Evolutionary conservation across 2,113 vertebrate species (phyloP).

Genomic region (Tychaedon coryphoeus): DNA sequence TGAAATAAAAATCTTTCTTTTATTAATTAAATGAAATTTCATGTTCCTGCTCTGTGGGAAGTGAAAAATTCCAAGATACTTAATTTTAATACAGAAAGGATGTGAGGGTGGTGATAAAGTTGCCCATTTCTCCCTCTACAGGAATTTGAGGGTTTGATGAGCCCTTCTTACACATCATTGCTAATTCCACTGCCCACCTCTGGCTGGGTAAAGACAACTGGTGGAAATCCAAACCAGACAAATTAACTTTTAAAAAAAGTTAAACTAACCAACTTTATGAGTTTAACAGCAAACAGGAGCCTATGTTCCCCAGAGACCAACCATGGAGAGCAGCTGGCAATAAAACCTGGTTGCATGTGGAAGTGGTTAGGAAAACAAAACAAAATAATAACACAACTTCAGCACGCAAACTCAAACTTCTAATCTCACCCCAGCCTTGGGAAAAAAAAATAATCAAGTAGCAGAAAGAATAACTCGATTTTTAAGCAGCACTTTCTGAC

Average conservation of each 20-base stretch:
- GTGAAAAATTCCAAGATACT: background rate
- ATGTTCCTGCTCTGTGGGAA: slow-evolving; percentile 3
- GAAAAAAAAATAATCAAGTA: background rate
- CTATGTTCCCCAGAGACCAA: background rate
- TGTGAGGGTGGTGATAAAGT: background rate
- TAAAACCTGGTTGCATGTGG: slow-evolving; percentile 26
- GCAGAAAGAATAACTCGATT: background rate
- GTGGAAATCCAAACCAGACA: background rate
- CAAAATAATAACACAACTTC: slow-evolving; percentile 21
- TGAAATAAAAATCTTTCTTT: background rate
- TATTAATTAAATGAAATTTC: slow-evolving; percentile 35
- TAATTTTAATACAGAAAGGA: background rate
- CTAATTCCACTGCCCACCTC: background rate
- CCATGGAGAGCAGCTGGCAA: background rate
- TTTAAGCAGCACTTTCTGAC: background rate
- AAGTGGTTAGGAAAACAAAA: slow-evolving; percentile 43
- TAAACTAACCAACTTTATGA: background rate
- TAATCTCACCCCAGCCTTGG: background rate
- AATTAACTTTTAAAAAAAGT: slow-evolving; percentile 27
- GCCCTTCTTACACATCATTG: background rate
- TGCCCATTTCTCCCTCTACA: background rate
- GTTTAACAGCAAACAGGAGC: slow-evolving; percentile 23
- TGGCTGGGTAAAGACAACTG: background rate
- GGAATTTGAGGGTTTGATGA: background rate
- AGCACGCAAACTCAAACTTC: background rate